These are phyloP conservation scores for Ophonus ardosiacus DNA, from an alignment of 2,888 invertebrate species.

Conservation along the genomic window DNA sequence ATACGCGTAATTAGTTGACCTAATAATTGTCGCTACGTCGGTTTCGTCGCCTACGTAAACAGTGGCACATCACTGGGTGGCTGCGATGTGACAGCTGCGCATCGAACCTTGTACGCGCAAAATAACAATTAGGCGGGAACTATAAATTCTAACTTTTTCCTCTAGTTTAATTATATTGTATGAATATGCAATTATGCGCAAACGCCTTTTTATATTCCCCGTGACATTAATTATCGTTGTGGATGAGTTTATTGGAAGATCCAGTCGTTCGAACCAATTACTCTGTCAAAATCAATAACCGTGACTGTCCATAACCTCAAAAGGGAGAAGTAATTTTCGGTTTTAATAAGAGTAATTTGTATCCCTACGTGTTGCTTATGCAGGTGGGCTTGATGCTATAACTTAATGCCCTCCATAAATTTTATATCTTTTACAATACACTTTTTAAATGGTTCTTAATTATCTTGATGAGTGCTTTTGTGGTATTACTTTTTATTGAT, in stretches of 20 bases:
- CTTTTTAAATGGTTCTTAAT: conserved; percentile 28
- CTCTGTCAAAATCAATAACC: conserved; percentile 66
- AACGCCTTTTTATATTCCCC: conserved; percentile 66
- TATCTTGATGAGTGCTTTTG: conserved; percentile 10
- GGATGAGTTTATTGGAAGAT: conserved; percentile 38
- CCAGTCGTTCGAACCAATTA: conserved; percentile 61
- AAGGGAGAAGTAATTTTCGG: conserved; percentile 40
- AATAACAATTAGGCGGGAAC: conserved; percentile 37
- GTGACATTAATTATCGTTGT: conserved; percentile 66
- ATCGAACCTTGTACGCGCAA: conserved; percentile 7
- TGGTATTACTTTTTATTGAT: neutral
- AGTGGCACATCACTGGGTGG: neutral
- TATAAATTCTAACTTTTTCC: conserved; percentile 34
- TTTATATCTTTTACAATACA: conserved; percentile 10
- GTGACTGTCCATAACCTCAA: conserved; percentile 46
- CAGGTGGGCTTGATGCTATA: conserved; percentile 41
- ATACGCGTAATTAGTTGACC: neutral
- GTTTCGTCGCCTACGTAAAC: neutral
- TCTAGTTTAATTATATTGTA: conserved; percentile 64
- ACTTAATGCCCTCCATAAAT: conserved; percentile 33
- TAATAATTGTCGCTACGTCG: neutral
- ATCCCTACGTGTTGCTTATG: conserved; percentile 44
- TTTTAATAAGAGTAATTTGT: conserved; percentile 63
- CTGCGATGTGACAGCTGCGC: conserved; percentile 17
- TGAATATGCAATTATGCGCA: conserved; percentile 68